These are phyloP conservation scores for Rhabdomys pumilio DNA, from an alignment of 2,797 vertebrate genomes.

Conservation along the genomic window DNA sequence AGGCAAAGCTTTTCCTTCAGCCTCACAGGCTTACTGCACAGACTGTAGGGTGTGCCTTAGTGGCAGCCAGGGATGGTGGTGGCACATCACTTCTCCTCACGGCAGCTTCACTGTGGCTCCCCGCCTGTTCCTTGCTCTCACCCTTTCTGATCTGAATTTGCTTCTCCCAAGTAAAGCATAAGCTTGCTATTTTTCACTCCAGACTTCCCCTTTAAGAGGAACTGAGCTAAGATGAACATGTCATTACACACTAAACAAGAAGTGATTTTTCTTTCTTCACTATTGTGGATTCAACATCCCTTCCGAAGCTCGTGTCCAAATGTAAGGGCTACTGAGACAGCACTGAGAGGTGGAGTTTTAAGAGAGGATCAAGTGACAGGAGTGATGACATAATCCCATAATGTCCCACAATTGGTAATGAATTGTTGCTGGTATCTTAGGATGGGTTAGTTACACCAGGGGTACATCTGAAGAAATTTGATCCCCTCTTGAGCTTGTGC, in stretches of 20 bases:
- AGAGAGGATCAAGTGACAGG: not conserved
- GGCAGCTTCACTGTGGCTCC: not conserved
- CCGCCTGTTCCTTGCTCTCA: not conserved
- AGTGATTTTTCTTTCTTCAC: not conserved
- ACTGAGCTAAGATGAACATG: conserved; percentile 16
- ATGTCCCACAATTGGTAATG: not conserved
- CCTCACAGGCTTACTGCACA: not conserved
- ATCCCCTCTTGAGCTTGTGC: not conserved
- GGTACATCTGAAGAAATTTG: not conserved
- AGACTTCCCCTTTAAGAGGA: not conserved
- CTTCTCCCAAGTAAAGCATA: not conserved
- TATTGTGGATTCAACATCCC: not conserved
- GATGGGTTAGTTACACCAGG: not conserved
- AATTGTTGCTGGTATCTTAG: not conserved
- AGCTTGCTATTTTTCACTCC: not conserved
- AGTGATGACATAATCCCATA: not conserved
- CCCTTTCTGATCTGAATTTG: not conserved
- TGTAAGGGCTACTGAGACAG: not conserved
- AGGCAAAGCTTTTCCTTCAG: not conserved
- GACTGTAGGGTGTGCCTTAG: too few species aligned
- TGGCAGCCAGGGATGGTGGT: not conserved
- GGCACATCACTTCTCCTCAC: not conserved
- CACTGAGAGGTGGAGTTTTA: not conserved
- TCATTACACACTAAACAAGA: not conserved
- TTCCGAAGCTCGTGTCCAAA: not conserved